These are phyloP conservation scores for Trachythela sp. DNA, from an alignment of 64 coral and sea anemone species.

Conservation along the genomic window DNA sequence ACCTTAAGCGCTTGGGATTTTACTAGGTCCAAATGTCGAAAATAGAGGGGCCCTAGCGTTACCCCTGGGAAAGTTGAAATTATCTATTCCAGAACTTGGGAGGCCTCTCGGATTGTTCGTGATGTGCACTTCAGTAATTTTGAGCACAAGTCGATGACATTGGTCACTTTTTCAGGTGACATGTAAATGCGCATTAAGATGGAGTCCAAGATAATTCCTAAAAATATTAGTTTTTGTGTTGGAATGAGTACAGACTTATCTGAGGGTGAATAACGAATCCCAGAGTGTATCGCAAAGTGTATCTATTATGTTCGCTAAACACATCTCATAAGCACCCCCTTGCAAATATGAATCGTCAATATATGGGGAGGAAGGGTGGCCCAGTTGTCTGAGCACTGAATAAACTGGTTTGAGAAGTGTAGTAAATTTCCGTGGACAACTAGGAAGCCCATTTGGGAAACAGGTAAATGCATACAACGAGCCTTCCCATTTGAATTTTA, in stretches of 20 bases:
- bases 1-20: too few relatives aligned
- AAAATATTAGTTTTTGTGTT: too few relatives aligned
- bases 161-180: not conserved
- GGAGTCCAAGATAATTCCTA: too few relatives aligned
- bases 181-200: too few relatives aligned
- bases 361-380: not conserved
- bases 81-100: not conserved
- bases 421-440: too few relatives aligned
- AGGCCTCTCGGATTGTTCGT: not conserved
- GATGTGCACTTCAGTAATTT: not conserved
- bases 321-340: not conserved
- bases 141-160: not conserved
- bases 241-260: not conserved
- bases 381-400: too few relatives aligned
- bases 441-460: too few relatives aligned
- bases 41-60: too few relatives aligned
- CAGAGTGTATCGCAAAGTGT: not conserved
- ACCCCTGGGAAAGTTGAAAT: not conserved
- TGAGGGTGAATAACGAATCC: not conserved
- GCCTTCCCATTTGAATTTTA: too few relatives aligned
- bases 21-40: too few relatives aligned
- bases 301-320: not conserved
- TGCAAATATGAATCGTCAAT: not conserved
- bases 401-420: too few relatives aligned
- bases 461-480: too few relatives aligned